Conservation (phyloP, 1,140 invertebrate genomes). For the Drosophila punjabiensis region DNA sequence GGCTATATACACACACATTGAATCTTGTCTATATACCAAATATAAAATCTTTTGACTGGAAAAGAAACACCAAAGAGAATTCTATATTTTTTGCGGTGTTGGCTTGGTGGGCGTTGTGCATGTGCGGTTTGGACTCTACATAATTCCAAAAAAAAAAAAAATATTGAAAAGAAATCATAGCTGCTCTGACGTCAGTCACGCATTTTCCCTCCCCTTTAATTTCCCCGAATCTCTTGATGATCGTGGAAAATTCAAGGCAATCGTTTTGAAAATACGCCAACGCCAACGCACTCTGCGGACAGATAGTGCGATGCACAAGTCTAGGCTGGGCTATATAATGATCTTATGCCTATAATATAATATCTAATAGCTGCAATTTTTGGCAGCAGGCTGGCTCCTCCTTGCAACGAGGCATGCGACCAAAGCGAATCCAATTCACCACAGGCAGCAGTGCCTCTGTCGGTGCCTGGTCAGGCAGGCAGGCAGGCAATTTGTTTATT, state of each 20-base stretch:
- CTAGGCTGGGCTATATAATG: slow-evolving; percentile 24
- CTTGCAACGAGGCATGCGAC: slow-evolving; percentile 64
- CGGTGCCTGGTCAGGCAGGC: slow-evolving; percentile 38
- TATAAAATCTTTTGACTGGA: slow-evolving; percentile 54
- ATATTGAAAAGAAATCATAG: slow-evolving; percentile 42
- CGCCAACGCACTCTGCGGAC: slow-evolving; percentile 59
- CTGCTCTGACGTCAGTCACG: slow-evolving; percentile 69
- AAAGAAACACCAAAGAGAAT: slow-evolving; percentile 27
- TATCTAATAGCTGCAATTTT: slow-evolving; percentile 65
- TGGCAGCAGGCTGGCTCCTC: slow-evolving; percentile 28
- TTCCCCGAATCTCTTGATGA: slow-evolving; percentile 4
- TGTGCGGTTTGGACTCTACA: slow-evolving; percentile 32
- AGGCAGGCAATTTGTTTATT: slow-evolving; percentile 76
- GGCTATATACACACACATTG: slow-evolving; percentile 44
- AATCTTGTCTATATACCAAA: slow-evolving; percentile 12
- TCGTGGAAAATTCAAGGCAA: slow-evolving; percentile 68
- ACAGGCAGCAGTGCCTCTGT: slow-evolving; percentile 35
- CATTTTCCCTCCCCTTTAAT: slow-evolving; percentile 5
- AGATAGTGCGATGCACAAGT: slow-evolving; percentile 31
- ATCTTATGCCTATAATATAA: slow-evolving; percentile 33
- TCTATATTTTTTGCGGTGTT: slow-evolving; percentile 31
- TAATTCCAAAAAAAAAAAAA: slow-evolving; percentile 52
- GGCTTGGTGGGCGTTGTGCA: slow-evolving; percentile 53
- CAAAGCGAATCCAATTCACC: slow-evolving; percentile 71
- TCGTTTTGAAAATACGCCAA: slow-evolving; percentile 76